These are phyloP conservation scores for Anagyrus pseudococci DNA, from an alignment of 2,888 invertebrate species.

Conservation along the genomic window DNA sequence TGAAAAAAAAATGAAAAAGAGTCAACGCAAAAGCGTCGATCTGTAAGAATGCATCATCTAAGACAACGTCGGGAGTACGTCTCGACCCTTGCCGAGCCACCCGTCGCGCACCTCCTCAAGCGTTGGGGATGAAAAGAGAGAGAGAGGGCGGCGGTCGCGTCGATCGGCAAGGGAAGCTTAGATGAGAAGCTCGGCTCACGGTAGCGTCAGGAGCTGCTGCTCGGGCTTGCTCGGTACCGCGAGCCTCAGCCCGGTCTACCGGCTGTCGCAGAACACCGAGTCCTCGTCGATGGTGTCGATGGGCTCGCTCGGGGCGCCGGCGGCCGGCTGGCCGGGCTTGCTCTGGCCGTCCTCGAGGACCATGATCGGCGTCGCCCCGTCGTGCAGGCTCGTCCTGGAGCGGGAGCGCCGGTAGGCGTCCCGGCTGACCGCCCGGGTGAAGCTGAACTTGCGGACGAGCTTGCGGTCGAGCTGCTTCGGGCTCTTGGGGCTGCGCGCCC, in stretches of 20 bases:
- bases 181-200: conserved; percentile 48
- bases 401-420: conserved; percentile 65
- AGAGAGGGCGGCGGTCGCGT: background rate
- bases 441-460: conserved; percentile 66
- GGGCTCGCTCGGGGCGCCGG: conserved; percentile 4
- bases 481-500: conserved; percentile 55
- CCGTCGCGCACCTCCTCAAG: background rate
- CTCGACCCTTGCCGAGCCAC: background rate
- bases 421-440: conserved; percentile 66
- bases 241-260: conserved; percentile 57
- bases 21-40: no score
- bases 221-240: conserved; percentile 52
- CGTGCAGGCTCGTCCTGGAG: conserved; percentile 65
- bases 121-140: background rate
- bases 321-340: conserved; percentile 37
- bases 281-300: conserved; percentile 55
- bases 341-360: conserved; percentile 60
- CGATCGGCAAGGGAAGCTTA: conserved; percentile 4
- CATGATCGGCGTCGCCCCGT: conserved; percentile 67
- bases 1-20: no score
- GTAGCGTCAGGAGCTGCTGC: conserved; percentile 47
- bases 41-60: background rate
- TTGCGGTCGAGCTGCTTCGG: conserved; percentile 64
- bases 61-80: background rate
- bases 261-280: conserved; percentile 52